Conservation (phyloP, 1,140 invertebrate genomes). For the Diachasma alloeum region DNA sequence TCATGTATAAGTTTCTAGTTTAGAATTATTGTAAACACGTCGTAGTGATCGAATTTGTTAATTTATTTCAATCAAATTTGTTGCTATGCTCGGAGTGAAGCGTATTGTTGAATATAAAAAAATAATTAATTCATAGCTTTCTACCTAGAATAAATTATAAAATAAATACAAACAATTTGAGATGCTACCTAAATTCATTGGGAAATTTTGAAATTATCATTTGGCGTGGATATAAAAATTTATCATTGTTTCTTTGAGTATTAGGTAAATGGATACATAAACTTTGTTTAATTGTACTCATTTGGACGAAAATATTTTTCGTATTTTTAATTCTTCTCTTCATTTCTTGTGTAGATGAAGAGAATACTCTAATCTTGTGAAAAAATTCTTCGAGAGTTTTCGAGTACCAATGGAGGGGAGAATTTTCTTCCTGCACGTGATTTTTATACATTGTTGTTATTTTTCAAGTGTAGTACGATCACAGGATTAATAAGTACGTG, state of each 20-base stretch:
- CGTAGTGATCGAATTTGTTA: neutral
- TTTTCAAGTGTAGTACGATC: neutral
- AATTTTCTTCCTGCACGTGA: neutral
- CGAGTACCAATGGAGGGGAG: no score
- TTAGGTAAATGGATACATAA: neutral
- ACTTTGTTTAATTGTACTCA: neutral
- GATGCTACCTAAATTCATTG: conserved; percentile 62
- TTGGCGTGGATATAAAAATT: conserved; percentile 40
- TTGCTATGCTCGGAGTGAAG: conserved; percentile 15
- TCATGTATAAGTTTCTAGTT: no score
- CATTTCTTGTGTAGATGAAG: neutral
- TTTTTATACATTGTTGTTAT: neutral
- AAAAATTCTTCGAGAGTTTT: neutral
- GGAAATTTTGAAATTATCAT: conserved; percentile 55
- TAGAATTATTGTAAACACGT: neutral
- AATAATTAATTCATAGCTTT: conserved; percentile 57
- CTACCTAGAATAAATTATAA: conserved; percentile 65
- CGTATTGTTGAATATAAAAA: conserved; percentile 19
- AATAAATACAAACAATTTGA: conserved; percentile 64
- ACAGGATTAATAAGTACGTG: conserved; percentile 14
- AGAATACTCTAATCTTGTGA: neutral
- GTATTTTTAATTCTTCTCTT: neutral
- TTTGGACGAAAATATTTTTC: conserved; percentile 48
- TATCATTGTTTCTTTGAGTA: neutral
- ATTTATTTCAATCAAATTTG: neutral